Conservation (phyloP, 2,113 vertebrate species). For the Tor tambroides region DNA sequence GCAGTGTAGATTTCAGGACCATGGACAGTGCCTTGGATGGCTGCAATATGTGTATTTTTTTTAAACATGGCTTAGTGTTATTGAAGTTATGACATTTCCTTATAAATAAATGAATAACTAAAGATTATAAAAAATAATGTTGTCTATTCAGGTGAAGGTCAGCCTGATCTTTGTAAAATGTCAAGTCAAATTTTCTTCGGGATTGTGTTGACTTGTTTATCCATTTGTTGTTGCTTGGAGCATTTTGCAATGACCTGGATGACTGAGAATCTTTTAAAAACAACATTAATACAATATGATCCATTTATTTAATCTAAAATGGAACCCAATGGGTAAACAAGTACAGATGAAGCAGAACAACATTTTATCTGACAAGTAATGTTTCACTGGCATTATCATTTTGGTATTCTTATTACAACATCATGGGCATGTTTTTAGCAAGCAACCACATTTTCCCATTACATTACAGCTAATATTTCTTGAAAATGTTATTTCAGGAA, state of each 20-base stretch:
- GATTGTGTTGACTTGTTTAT: constrained; percentile 7
- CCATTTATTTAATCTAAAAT: neutral
- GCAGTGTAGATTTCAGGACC: neutral
- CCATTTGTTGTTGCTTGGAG: constrained; percentile 17
- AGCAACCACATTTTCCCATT: neutral
- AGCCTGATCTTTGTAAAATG: constrained; percentile 6
- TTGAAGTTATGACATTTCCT: constrained; percentile 7
- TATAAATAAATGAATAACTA: neutral
- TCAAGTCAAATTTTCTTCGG: neutral
- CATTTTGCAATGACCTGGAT: neutral
- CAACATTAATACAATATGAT: neutral
- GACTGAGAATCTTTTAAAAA: neutral
- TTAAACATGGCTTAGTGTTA: neutral
- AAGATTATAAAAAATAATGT: neutral
- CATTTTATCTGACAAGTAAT: neutral
- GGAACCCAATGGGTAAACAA: neutral
- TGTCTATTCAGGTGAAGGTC: constrained; percentile 12
- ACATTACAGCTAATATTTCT: neutral
- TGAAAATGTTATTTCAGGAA: neutral
- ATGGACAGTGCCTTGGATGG: neutral
- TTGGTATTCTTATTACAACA: neutral
- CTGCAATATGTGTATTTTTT: neutral
- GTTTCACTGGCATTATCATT: neutral
- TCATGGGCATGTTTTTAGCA: neutral
- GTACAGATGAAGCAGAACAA: neutral